Evolutionary conservation across 2,113 vertebrate species (phyloP).

Genomic region (Spheniscus mendiculus): DNA sequence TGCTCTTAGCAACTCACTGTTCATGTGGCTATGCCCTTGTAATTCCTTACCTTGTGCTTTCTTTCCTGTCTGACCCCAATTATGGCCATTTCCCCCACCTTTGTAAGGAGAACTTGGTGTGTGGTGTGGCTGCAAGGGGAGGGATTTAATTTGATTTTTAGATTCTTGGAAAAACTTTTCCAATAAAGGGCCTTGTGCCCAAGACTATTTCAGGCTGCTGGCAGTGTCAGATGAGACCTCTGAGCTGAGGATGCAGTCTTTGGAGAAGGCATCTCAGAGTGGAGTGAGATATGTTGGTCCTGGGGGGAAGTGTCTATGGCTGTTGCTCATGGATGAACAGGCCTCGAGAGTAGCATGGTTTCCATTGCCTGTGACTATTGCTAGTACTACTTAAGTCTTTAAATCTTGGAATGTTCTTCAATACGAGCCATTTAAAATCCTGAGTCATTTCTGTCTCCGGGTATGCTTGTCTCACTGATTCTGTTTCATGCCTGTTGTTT

Average conservation of each 20-base stretch:
- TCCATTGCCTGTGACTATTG: neutral
- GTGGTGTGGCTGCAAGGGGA: neutral
- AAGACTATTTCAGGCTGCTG: neutral
- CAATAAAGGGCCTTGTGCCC: fast-evolving
- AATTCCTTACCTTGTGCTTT: neutral
- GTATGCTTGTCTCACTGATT: neutral
- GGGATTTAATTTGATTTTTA: neutral
- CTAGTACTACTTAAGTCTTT: neutral
- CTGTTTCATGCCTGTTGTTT: neutral
- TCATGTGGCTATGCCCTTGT: neutral
- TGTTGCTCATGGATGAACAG: neutral
- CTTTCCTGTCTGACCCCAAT: neutral
- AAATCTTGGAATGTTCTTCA: conserved; percentile 1
- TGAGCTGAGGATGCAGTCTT: neutral
- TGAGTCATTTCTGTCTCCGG: conserved; percentile 47
- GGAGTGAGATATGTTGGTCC: neutral
- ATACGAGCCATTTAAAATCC: neutral
- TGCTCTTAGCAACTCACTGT: neutral
- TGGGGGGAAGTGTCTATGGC: neutral
- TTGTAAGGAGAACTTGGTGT: neutral
- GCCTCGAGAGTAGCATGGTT: neutral
- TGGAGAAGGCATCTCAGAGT: neutral
- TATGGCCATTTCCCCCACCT: neutral
- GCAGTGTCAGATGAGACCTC: neutral
- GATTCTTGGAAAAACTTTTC: neutral